These are phyloP conservation scores for Chelonus formosanus DNA, from an alignment of 2,888 invertebrate genomes.

Conservation along the genomic window DNA sequence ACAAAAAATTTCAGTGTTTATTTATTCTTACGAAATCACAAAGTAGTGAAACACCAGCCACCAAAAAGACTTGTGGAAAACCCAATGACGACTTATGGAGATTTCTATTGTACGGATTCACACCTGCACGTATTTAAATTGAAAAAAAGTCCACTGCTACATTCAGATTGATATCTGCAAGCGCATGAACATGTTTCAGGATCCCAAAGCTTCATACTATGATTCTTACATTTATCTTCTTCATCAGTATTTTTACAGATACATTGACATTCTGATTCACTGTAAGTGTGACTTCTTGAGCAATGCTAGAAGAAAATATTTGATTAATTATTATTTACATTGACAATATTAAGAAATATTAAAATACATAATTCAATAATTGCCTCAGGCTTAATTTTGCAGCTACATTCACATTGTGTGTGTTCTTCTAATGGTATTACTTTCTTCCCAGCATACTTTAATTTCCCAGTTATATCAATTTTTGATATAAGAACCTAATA, in stretches of 20 bases:
- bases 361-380: slow-evolving; percentile 13
- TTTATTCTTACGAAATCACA: slow-evolving; percentile 3
- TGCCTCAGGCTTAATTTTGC: slow-evolving; percentile 69
- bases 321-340: slow-evolving; percentile 8
- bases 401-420: slow-evolving; percentile 71
- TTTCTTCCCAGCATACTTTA: slow-evolving; percentile 64
- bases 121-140: slow-evolving; percentile 70
- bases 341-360: not conserved
- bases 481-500: no score
- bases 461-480: no score
- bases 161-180: slow-evolving; percentile 68
- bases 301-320: slow-evolving; percentile 67
- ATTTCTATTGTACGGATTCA: slow-evolving; percentile 43
- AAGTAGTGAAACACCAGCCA: slow-evolving; percentile 11
- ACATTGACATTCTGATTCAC: slow-evolving; percentile 70
- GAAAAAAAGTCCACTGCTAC: slow-evolving; percentile 72
- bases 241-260: slow-evolving; percentile 72
- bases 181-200: slow-evolving; percentile 70
- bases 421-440: slow-evolving; percentile 71
- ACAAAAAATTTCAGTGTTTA: no score
- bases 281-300: slow-evolving; percentile 68
- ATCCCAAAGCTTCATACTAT: slow-evolving; percentile 71
- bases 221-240: slow-evolving; percentile 68
- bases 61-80: not conserved
- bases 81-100: not conserved